A percentile compares a stretch with the other conserved stretches of the same genome.
phyloP scores from a whole-genome alignment of 1,140 invertebrate species.

The Drosophila nannoptera region DNA sequence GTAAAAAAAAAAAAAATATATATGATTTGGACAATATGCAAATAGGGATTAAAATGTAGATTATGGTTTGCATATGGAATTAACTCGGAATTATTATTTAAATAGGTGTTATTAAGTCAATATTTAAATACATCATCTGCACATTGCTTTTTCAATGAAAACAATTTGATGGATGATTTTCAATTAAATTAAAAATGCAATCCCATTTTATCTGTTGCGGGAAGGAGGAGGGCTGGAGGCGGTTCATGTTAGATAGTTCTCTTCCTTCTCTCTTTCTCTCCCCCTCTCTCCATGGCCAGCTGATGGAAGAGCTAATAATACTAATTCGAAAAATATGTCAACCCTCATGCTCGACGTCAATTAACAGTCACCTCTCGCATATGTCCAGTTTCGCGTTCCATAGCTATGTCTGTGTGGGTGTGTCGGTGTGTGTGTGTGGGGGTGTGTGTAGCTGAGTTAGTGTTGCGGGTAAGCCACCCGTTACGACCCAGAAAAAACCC shows the following conservation, averaged over 20 bases:
- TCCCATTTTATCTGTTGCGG: background rate
- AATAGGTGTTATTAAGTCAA: background rate
- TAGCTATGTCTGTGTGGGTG: background rate
- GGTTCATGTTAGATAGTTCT: background rate
- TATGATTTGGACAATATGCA: too few relatives aligned
- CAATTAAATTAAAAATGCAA: background rate
- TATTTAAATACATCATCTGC: background rate
- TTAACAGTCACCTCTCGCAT: conserved; percentile 35
- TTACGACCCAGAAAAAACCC: conserved; percentile 40
- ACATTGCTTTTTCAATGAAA: background rate
- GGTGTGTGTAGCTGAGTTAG: background rate
- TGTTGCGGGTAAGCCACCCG: conserved; percentile 30
- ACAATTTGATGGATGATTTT: background rate
- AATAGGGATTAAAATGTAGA: background rate
- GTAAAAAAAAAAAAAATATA: too few relatives aligned
- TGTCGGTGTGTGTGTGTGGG: conserved; percentile 6
- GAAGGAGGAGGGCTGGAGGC: background rate
- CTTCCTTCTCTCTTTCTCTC: background rate
- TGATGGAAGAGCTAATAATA: conserved; percentile 17
- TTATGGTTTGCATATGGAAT: background rate
- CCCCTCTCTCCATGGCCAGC: background rate
- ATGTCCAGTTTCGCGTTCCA: conserved; percentile 15
- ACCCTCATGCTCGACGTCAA: conserved; percentile 37
- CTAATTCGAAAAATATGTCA: conserved; percentile 29
- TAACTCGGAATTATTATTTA: background rate